Evolutionary conservation across 2,888 invertebrate genomes (phyloP), one percentile per base, ranked within the genome.

Genomic region (Brachypterus glaber): DNA sequence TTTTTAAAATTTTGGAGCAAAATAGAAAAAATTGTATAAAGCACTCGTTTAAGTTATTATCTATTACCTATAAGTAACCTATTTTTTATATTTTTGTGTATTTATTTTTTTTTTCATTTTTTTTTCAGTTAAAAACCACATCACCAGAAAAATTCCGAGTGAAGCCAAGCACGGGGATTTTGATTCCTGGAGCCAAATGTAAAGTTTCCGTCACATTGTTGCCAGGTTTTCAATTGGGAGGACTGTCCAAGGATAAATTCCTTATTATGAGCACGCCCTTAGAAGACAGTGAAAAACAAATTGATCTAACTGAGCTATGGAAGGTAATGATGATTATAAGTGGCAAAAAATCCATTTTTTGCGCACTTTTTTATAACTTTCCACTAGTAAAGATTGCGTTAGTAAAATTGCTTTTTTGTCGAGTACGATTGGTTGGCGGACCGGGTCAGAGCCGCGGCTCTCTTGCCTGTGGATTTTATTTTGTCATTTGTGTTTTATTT

Each of bases 141-240:
- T 85, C 92, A 0, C 96, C 95, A 0, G 91, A 93, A 54, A 93
- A 92, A 63, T 96, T 91, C 67, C 72, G 90, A 17, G 96, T 97
- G 1, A 76, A 89, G 35, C 95, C 93, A 0, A 90, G 88, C 52
- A 78, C 82, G 4, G 93, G 93, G 0, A 68, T 78, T 4, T 60
- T 95, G 35, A 66, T 70, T 2, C 76, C 81, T 0, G 79, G 79
- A 5, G 74, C 73, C 2, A 69, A 71, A 0, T 73, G 77, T 25
- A 70, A 71, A 0, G 77, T 93, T 1, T 71, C 73, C 25, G 83
- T 93, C 2, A 76, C 80, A 3, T 71, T 92, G 1, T 82, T 86
- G 52, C 72, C 80, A 9, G 86, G 83, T 3, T 82, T 79, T 52
- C 76, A 77, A 44, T 51, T 79, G 5, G 74, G 77, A 2, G 74